These are phyloP conservation scores for Rutilus rutilus DNA, from an alignment of 2,113 vertebrate genomes.

Conservation along the genomic window DNA sequence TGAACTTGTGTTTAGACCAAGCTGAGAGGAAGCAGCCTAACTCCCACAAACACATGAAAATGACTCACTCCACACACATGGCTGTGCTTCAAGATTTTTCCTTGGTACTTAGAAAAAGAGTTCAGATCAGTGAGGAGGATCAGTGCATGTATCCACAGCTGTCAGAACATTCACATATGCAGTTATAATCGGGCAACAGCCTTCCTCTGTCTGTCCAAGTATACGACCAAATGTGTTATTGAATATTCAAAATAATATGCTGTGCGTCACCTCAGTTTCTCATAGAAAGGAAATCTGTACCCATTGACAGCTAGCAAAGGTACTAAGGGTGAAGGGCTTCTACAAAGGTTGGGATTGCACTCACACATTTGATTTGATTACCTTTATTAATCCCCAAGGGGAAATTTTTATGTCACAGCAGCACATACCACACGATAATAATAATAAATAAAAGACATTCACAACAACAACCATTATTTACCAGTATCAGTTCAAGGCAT, in stretches of 20 bases:
- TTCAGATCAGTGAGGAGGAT: slow-evolving; percentile 11
- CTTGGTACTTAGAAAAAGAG: background rate
- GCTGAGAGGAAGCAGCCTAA: slow-evolving; percentile 42
- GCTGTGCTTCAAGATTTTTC: slow-evolving; percentile 36
- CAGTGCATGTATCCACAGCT: background rate
- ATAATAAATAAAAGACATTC: no score
- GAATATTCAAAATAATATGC: background rate
- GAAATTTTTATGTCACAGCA: no score
- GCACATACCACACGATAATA: no score
- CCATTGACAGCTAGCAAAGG: background rate
- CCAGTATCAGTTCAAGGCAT: no score
- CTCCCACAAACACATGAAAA: slow-evolving; percentile 51
- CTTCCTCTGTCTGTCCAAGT: background rate
- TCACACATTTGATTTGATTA: background rate
- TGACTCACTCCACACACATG: slow-evolving; percentile 37
- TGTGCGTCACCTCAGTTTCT: background rate
- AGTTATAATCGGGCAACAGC: background rate
- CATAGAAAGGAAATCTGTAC: background rate
- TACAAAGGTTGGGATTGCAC: background rate
- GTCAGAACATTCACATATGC: background rate
- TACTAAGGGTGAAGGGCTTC: background rate
- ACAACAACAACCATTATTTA: no score
- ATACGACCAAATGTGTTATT: background rate
- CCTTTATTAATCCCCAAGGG: no score
- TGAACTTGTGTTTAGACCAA: slow-evolving; percentile 50